These are phyloP conservation scores for Drosophila parvula DNA, from an alignment of 1,140 invertebrate genomes.

Conservation along the genomic window DNA sequence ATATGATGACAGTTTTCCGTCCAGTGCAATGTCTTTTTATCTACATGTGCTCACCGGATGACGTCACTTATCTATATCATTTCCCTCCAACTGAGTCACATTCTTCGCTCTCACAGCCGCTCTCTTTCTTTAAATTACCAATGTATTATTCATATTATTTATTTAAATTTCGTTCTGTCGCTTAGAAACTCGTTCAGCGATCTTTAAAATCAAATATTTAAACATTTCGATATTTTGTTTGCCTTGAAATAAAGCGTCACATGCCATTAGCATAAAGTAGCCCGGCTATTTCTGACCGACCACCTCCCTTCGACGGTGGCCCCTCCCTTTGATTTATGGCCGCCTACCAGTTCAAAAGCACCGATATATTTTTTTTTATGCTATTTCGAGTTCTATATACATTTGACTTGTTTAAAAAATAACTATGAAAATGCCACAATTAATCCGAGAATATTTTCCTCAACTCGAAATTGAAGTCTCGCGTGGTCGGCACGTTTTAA, in stretches of 20 bases:
- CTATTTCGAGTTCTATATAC: constrained; percentile 41
- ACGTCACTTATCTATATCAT: constrained; percentile 56
- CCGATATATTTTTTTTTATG: constrained; percentile 18
- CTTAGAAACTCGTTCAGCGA: constrained; percentile 43
- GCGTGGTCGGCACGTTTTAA: constrained; percentile 70
- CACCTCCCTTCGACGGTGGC: constrained; percentile 1
- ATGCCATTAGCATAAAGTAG: constrained; percentile 79
- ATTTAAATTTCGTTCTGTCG: constrained; percentile 34
- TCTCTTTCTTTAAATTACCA: constrained; percentile 11
- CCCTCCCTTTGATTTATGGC: constrained; percentile 41
- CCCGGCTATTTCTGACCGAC: constrained; percentile 58
- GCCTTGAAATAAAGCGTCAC: constrained; percentile 64
- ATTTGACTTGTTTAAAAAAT: constrained; percentile 60
- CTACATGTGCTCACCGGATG: constrained; percentile 53
- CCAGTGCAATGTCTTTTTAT: constrained; percentile 15
- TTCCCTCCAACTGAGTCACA: constrained; percentile 47
- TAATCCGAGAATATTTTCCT: constrained; percentile 34
- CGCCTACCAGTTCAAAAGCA: constrained; percentile 46
- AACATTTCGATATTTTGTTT: constrained; percentile 41
- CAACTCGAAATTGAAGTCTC: constrained; percentile 39
- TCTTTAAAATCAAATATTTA: constrained; percentile 36
- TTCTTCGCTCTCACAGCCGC: constrained; percentile 2
- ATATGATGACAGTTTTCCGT: not conserved
- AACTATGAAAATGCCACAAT: constrained; percentile 61
- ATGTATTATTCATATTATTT: constrained; percentile 70